Percentiles rank a stretch among this genome's conserved stretches.
These are phyloP conservation scores for Protodeltote pygarga DNA, from an alignment of 2,888 invertebrate species.

Conservation along the genomic window DNA sequence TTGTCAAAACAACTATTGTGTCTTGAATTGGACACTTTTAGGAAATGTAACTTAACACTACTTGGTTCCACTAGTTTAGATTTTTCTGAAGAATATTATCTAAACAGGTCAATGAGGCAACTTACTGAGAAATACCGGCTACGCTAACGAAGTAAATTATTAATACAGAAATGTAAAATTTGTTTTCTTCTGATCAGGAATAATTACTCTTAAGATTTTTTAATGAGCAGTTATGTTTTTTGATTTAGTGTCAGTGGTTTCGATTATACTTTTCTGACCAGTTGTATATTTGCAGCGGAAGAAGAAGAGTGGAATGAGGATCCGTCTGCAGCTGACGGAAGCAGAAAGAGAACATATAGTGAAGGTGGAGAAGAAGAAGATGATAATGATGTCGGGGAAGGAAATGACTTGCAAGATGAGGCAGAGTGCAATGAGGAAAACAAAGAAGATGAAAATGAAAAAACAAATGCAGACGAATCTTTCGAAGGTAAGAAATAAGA, in stretches of 20 bases:
- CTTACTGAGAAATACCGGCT: neutral
- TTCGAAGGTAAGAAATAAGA: slow-evolving; percentile 50
- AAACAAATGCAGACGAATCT: slow-evolving; percentile 40
- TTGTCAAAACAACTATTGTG: slow-evolving; percentile 51
- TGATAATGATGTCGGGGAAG: slow-evolving; percentile 41
- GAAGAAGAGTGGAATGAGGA: slow-evolving; percentile 80
- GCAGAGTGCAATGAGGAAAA: slow-evolving; percentile 53
- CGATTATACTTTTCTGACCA: neutral
- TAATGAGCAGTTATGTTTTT: neutral
- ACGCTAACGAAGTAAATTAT: neutral
- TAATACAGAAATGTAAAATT: neutral
- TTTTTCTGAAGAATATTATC: slow-evolving; percentile 5
- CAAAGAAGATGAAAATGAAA: slow-evolving; percentile 51
- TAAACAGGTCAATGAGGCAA: neutral
- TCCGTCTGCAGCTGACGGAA: slow-evolving; percentile 45
- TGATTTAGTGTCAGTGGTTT: neutral
- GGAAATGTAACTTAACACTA: slow-evolving; percentile 25
- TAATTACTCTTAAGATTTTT: neutral
- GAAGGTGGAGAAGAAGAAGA: slow-evolving; percentile 49
- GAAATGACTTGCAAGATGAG: slow-evolving; percentile 51
- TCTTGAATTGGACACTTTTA: slow-evolving; percentile 45
- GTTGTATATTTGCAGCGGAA: slow-evolving; percentile 65
- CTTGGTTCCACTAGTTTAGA: neutral
- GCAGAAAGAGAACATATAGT: slow-evolving; percentile 41
- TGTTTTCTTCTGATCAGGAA: neutral